Evolutionary conservation across 1,140 invertebrate species (phyloP).

Genomic region (Drosophila tani): DNA sequence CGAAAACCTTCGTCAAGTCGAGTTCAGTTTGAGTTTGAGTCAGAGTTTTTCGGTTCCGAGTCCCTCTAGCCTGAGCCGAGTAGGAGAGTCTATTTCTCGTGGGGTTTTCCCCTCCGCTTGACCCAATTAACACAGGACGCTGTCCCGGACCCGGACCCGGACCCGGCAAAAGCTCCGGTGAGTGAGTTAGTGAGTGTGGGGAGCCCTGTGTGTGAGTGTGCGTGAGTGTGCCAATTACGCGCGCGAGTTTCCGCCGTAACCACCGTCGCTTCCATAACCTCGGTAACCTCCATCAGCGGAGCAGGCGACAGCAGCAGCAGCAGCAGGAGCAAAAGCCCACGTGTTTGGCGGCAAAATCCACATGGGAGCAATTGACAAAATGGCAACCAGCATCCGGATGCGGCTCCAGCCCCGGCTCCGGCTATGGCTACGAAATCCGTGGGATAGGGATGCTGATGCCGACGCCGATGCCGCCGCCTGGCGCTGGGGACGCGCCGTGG

Average conservation of each 20-base stretch:
- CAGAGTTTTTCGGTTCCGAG: conserved; percentile 25
- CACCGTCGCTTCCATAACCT: conserved; percentile 28
- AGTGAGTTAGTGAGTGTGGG: conserved; percentile 33
- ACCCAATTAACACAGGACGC: conserved; percentile 70
- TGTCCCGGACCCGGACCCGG: conserved; percentile 22
- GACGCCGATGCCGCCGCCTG: conserved; percentile 28
- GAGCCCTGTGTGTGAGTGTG: conserved; percentile 37
- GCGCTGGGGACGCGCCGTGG: conserved; percentile 57
- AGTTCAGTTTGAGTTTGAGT: conserved; percentile 41
- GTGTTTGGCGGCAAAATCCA: conserved; percentile 77
- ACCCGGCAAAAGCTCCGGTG: conserved; percentile 33
- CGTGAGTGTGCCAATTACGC: conserved; percentile 81
- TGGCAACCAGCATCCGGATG: conserved; percentile 58
- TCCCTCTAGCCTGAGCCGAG: too few species aligned
- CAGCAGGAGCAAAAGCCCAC: conserved; percentile 32
- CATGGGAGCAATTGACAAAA: conserved; percentile 83
- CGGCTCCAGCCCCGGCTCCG: background rate
- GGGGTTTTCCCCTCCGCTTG: conserved; percentile 62
- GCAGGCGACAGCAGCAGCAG: conserved; percentile 12
- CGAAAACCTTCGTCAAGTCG: conserved; percentile 72
- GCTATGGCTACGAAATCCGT: conserved; percentile 1
- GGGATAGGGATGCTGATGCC: conserved; percentile 6
- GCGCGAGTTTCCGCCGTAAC: conserved; percentile 73
- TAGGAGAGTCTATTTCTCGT: conserved; percentile 67
- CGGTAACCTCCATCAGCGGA: conserved; percentile 22